A percentile compares a stretch with the other conserved stretches of the same genome.
Evolutionary conservation across 2,888 invertebrate genomes (phyloP).

Genomic region (Amphimallon solstitiale): DNA sequence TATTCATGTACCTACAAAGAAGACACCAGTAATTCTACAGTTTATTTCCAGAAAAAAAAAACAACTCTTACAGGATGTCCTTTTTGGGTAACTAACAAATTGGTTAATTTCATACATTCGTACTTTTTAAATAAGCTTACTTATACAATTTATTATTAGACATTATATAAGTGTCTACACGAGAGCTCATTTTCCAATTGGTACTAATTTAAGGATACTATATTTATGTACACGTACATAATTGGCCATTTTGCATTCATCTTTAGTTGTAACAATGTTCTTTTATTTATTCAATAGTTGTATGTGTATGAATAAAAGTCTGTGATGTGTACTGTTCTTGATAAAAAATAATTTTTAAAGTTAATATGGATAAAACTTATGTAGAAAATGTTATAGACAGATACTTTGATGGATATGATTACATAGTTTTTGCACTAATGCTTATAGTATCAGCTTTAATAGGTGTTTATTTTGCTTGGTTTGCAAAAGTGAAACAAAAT

Average conservation of each 20-base stretch:
- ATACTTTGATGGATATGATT: constrained; percentile 72
- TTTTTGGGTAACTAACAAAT: constrained; percentile 22
- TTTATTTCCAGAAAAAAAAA: neutral
- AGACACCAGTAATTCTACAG: constrained; percentile 4
- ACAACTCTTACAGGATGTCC: constrained; percentile 24
- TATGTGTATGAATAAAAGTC: constrained; percentile 4
- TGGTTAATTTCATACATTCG: constrained; percentile 34
- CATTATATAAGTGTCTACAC: constrained; percentile 43
- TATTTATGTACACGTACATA: constrained; percentile 52
- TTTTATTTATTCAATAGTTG: constrained; percentile 31
- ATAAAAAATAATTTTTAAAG: constrained; percentile 3
- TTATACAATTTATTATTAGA: constrained; percentile 44
- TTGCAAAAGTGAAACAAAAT: constrained; percentile 73
- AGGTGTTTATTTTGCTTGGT: constrained; percentile 78
- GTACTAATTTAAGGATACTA: constrained; percentile 53
- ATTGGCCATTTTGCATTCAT: constrained; percentile 51
- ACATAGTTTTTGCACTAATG: constrained; percentile 74
- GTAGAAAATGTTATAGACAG: constrained; percentile 50
- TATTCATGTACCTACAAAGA: neutral
- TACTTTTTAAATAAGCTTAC: constrained; percentile 44
- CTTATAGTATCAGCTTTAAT: constrained; percentile 73
- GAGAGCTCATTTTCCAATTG: constrained; percentile 56
- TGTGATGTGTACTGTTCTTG: constrained; percentile 1
- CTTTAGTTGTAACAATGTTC: constrained; percentile 37
- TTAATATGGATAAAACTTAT: constrained; percentile 18